Base-by-base conservation (phyloP, 2,113 vertebrate genomes). In the Hyaena hyaena region DNA sequence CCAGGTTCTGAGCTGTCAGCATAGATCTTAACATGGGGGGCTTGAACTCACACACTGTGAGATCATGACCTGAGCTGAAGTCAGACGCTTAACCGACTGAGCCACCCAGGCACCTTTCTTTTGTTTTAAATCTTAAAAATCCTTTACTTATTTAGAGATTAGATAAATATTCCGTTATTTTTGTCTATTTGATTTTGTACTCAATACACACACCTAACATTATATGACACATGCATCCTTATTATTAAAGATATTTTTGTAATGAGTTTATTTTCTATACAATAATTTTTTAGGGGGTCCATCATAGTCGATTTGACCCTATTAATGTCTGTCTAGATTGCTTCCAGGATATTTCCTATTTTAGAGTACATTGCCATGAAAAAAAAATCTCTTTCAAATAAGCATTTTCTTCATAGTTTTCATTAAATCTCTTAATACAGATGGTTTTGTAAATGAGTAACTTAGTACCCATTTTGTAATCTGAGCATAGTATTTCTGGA, bases 121-220 rank as follows among this genome's bases (percentile, higher is more conserved):
- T 74, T 90, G 7, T 17, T 96, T 93, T 91, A 45, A 86, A 73
- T 61, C n/a, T 68, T 33, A 76, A 17, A 10, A 61, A 39, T 39
- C 2, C 1, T 7, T 93, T 90, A 2, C 17, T 45, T 53, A 90
- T 92, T 77, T 5, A 33, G 24, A 93, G 7, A 73, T 33, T 79
- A 55, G 12, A n/a, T 55, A 68, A 53, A 80, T 45, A 2, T 35
- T 92, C 10, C 26, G 7, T 23, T 9, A 85, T 77, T 93, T 91
- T 24, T 21, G 58, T 61, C 53, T 66, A 12, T n/a, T 68, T 86
- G 81, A 94, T 21, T 89, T 71, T 69, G 15, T 39, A 83, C 17
- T 45, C 10, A 26, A 28, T n/a, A 43, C 26, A 23, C 33, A 45
- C 39, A 69, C 58, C 68, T 83, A 61, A 24, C 6, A 58, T 76